Base-by-base conservation (phyloP, 2,113 vertebrate genomes). In the Poeciliopsis occidentalis region DNA sequence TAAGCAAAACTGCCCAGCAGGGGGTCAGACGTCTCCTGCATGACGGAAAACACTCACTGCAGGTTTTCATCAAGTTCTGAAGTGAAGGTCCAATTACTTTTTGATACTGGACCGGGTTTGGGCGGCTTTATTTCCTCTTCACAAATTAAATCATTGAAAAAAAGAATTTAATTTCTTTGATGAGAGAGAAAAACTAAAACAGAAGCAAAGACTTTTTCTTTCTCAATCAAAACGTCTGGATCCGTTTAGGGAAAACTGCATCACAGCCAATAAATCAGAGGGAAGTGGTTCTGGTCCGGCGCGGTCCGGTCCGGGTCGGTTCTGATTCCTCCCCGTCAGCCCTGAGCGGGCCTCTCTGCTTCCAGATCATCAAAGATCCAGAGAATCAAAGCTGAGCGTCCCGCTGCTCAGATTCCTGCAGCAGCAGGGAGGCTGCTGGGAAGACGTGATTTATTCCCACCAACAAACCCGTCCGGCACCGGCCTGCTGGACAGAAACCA, bases 311-410 rank as follows among this genome's bases (percentile, higher is more conserved):
- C 15, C 30, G 26, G 27, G 27, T 17, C 3, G 24, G 37, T 71
- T 41, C 74, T 72, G 65, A n/a, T 67, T 31, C 62, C 10, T 62
- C 31, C 26, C 1, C 17, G 67, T 80, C 73, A 70, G 81, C 75
- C 61, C n/a, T 31, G 41, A 44, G 11, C 26, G 1, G 13, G 32
- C 31, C 41, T 64, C 30, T 37, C 63, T 75, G 19, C 73, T 24
- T 61, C 3, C 44, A 62, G 17, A 13, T 64, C 70, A 78, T 71
- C 22, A 76, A 67, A 32, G 31, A 67, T 62, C n/a, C 24, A 57
- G 51, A 64, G 10, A 69, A 54, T 63, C 6, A 32, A 32, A 32
- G 31, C 31, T 32, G 0, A 7, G 31, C 31, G 31, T 32, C 31
- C 31, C 31, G 31, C 31, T 32, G 31, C 31, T 5, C 60, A 64